Evolutionary conservation across 2,888 invertebrate genomes (phyloP), one percentile per base, ranked within the genome.

Genomic region (Lycophotia porphyrea): DNA sequence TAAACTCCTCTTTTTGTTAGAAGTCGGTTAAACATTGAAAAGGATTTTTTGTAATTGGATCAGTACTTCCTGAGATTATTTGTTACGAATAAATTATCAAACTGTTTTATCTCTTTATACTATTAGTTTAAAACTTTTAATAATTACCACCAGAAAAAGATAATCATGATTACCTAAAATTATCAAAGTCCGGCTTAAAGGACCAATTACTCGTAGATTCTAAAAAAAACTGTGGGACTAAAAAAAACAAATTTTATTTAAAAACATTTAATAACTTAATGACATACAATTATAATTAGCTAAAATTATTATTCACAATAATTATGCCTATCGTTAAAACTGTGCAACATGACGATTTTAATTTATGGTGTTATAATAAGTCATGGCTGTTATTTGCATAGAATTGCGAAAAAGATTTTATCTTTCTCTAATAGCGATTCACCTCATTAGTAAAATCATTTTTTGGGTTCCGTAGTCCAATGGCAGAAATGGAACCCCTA

Each of bases 251-350:
- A 2, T 24, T 21, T 58, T 73, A 74, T 67, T 64, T 76, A 71
- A 75, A 76, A 81, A 81, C 67, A 55, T 85, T 86, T 86, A 86
- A 85, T 86, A 86, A 85, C 85, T 85, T 81, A 85, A 85, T 70
- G 60, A 81, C 52, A 76, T 65, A 75, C 84, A 78, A 73, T 75
- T 84, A 84, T 70, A 77, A 84, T 75, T 81, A 81, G 27, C 64
- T 84, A 63, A 81, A 80, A 58, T 78, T 75, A 79, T 81, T 78
- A 83, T 84, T 83, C 84, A 80, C 71, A 76, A 52, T 80, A 64
- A 76, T 74, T 80, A 70, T 60, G 60, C 68, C 58, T 71, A 69
- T 74, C 76, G 55, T 65, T 71, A 67, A 27, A 74, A 72, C 66
- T 75, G 68, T 71, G 66, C 49, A 73, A 71, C 68, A 71, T 76